Base-by-base conservation (phyloP, 2,797 vertebrate genomes). In the Anisognathus igniventris region DNA sequence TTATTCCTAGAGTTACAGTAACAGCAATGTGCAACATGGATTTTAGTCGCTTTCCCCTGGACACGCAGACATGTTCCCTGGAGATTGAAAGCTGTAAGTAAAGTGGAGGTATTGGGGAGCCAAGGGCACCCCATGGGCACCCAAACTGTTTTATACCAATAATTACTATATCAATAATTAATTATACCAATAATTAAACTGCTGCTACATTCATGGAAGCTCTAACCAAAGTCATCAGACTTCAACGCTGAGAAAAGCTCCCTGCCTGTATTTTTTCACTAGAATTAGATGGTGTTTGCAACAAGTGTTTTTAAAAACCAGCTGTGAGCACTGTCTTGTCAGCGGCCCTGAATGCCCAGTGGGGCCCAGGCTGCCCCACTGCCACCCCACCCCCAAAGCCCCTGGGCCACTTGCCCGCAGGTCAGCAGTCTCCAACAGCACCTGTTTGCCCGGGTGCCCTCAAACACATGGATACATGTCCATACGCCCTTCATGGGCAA, bases 1-100 rank as follows among this genome's bases (percentile, higher is more conserved):
- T 81, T 95, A 31, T 96, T 96, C 82, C 82, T 96, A 99, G 99
- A 97, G 98, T 99, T 62, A 99, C 99, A 8, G 99, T 99, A 93
- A 99, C 99, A 0, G 99, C 99, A 19, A 99, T 99, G 99, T 99
- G 99, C 97, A 99, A 99, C 97, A 99, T 99, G 99, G 99, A 99
- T 97, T 99, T 99, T 64, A 99, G 99, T 90, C 98, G 99, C 39
- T 99, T 99, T 94, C 99, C 99, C 8, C 97, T 99, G 97, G 99
- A 99, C 97, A 99, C 99, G 1, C 99, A 99, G 88, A 99, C 99
- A 1, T 99, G 99, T 94, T 99, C 99, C 0, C 97, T 99, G 73
- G 99, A 99, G 97, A 99, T 99, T 39, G 99, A 99, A 97, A 99
- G 99, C 97, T 99, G 99, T 99, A 98, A 98, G 99, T 99, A 96